These are phyloP conservation scores for Tenthredo amoena DNA, from an alignment of 2,888 invertebrate species.

Conservation along the genomic window DNA sequence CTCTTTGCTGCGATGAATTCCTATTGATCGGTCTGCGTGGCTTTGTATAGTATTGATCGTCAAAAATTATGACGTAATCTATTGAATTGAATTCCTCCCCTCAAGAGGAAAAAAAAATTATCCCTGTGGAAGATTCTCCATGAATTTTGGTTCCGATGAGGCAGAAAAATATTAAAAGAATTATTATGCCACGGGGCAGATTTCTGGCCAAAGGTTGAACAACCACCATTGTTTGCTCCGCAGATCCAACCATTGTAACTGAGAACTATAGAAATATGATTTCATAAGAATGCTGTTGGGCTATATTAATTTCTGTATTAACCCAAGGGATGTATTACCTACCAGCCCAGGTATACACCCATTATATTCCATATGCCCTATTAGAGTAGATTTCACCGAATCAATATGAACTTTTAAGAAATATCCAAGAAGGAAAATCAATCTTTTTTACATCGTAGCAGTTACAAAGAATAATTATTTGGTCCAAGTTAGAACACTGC, in stretches of 20 bases:
- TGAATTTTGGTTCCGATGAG: conserved; percentile 47
- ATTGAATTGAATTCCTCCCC: conserved; percentile 61
- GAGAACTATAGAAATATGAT: conserved; percentile 69
- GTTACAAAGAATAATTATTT: background rate
- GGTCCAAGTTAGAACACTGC: background rate
- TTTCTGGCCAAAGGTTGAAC: conserved; percentile 60
- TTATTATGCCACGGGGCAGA: conserved; percentile 58
- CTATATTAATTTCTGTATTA: conserved; percentile 49
- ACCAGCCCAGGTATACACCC: conserved; percentile 34
- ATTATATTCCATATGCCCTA: conserved; percentile 21
- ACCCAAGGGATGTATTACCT: conserved; percentile 43
- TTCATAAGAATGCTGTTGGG: conserved; percentile 59
- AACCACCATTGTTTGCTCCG: conserved; percentile 63
- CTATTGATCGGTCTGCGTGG: conserved; percentile 61
- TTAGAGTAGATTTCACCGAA: background rate
- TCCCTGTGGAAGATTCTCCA: conserved; percentile 39
- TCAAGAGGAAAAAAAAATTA: conserved; percentile 51
- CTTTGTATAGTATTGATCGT: conserved; percentile 77
- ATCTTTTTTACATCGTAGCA: background rate
- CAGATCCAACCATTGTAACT: conserved; percentile 63
- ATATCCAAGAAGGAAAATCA: background rate
- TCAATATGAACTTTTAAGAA: conserved; percentile 7
- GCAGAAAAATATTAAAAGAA: conserved; percentile 68
- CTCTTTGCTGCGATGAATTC: conserved; percentile 40
- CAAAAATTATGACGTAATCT: conserved; percentile 73